A percentile compares a stretch with the other conserved stretches of the same genome.
phyloP scores from a whole-genome alignment of 64 coral and sea anemone genomes.

The Catalaphyllia jardinei region DNA sequence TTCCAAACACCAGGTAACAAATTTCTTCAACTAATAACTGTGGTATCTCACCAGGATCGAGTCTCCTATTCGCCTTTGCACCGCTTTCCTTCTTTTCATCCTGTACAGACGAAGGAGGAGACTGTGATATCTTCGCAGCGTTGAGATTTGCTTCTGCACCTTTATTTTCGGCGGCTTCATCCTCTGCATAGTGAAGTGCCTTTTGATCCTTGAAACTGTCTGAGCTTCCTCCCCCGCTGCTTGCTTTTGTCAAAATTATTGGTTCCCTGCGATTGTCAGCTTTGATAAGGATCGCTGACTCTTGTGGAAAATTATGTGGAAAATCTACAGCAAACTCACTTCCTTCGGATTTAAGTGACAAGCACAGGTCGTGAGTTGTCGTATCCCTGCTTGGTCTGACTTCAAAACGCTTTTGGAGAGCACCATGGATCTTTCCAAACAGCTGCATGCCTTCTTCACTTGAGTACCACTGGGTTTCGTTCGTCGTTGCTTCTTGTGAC shows the following conservation, averaged over 20 bases:
- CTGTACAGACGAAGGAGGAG: neutral
- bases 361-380: neutral
- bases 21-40: neutral
- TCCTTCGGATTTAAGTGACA: neutral
- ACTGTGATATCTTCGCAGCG: neutral
- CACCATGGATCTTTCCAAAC: constrained; percentile 32
- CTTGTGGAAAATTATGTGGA: neutral
- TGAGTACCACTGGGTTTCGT: constrained; percentile 50
- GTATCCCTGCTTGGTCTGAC: constrained; percentile 25
- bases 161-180: neutral
- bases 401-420: neutral
- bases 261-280: no score
- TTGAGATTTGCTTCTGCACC: neutral
- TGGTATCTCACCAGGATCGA: neutral
- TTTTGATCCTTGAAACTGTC: neutral
- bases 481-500: constrained; percentile 5
- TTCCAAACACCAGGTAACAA: no score
- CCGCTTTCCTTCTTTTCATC: neutral
- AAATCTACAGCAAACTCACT: neutral
- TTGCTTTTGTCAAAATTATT: neutral
- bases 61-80: neutral
- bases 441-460: constrained; percentile 35
- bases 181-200: neutral
- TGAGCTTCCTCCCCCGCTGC: neutral
- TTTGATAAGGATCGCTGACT: neutral